Conservation (phyloP, 2,113 vertebrate genomes). For the Rhizomys pruinosus region DNA sequence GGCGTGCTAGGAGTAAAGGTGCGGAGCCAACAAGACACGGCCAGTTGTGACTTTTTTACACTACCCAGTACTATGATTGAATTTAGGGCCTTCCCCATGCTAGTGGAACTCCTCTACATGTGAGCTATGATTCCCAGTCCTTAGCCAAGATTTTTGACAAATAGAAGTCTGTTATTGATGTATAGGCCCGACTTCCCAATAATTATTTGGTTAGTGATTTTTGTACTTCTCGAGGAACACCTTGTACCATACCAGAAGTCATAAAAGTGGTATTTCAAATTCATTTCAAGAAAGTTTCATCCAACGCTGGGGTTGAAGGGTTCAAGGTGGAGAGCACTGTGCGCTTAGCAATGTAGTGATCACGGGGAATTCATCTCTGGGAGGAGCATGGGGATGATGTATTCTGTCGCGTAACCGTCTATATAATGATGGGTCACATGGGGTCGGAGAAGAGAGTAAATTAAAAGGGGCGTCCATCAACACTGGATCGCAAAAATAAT, state of each 20-base stretch:
- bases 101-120: too few relatives aligned
- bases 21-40: too few relatives aligned
- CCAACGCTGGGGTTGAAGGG: too few relatives aligned
- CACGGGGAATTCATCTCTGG: not conserved
- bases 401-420: not conserved
- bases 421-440: not conserved
- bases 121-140: not conserved
- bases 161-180: not conserved
- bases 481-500: not conserved
- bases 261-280: not conserved
- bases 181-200: not conserved
- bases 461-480: not conserved
- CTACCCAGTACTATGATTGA: too few relatives aligned
- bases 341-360: not conserved
- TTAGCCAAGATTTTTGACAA: not conserved
- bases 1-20: too few relatives aligned
- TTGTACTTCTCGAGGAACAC: not conserved
- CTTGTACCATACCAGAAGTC: not conserved
- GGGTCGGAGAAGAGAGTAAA: not conserved
- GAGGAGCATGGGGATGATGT: not conserved
- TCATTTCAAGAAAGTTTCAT: not conserved
- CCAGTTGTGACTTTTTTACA: too few relatives aligned
- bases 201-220: not conserved
- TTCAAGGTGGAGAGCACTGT: not conserved
- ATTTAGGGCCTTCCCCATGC: too few relatives aligned